phyloP scores from a whole-genome alignment of 2,797 vertebrate genomes.

The Chelonia mydas region DNA sequence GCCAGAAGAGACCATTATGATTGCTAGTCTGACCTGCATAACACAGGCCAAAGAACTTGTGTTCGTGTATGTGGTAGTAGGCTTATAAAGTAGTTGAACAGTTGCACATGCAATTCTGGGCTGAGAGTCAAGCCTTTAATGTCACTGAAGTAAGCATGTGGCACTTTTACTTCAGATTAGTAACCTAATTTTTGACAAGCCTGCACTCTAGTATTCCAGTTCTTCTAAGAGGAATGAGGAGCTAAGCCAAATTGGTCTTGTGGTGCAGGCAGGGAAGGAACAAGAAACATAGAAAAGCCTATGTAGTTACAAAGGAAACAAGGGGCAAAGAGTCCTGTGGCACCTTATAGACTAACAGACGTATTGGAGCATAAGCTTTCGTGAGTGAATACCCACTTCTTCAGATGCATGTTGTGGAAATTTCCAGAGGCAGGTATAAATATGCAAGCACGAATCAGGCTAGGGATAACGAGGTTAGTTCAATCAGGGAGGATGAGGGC shows the following conservation, averaged over 20 bases:
- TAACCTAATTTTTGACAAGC: not conserved
- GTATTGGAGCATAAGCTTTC: no score
- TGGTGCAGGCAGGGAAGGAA: not conserved
- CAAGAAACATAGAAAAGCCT: not conserved
- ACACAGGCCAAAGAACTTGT: not conserved
- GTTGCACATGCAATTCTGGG: not conserved
- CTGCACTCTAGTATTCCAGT: not conserved
- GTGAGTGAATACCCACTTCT: no score
- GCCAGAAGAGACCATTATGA: not conserved
- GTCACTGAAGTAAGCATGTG: not conserved
- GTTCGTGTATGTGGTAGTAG: no score
- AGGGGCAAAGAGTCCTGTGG: not conserved
- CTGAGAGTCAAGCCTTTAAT: not conserved
- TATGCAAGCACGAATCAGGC: no score
- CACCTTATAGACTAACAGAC: no score
- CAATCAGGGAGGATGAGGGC: no score
- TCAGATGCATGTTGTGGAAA: no score
- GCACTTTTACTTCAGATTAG: not conserved
- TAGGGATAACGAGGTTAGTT: no score
- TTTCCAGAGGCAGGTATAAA: no score
- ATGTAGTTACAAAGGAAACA: not conserved
- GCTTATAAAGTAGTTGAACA: no score
- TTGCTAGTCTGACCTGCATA: not conserved
- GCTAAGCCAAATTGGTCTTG: fast-evolving
- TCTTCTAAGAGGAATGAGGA: not conserved